Evolutionary conservation across 1,140 invertebrate genomes (phyloP), one percentile per base, ranked within the genome.

Genomic region (Brevipalpus yothersi): DNA sequence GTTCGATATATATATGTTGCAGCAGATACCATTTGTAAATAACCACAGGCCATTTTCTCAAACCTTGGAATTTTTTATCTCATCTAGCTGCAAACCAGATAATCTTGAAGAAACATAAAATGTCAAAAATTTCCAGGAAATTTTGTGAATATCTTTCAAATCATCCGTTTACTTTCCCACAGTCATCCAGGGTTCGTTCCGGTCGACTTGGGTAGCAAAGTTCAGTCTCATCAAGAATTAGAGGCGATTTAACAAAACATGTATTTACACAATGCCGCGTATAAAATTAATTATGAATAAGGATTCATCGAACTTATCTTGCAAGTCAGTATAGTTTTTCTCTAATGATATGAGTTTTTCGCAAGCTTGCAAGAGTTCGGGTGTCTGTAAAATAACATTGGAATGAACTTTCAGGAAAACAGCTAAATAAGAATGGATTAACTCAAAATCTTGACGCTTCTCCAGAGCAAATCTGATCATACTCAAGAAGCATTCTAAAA

Each of bases 371-470:
- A 74, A 69, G 41, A 90, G 69, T 13, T 75, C 70, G 17, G 72
- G 65, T 15, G 77, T 76, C 55, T 76, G 69, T 0, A 77, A 72
- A 43, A 90, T 73, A 13, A 71, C 67, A 53, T 78, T 75, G 2
- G 80, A 79, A 68, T 94, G 87, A 40, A 80, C 77, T 72, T 93
- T 92, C 12, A 97, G 69, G 74, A 93, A 95, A 17, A 94, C 73
- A 56, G 79, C 81, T n/a, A 96, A 74, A 74, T 92, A 95, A 1
- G 88, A 80, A 69, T 94, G 84, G 0, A 81, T 79, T n/a, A 94
- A 70, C 75, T 97, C 92, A 74, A 90, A 95, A 72, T 94, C 78
- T 63, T 70, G 78, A 65, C 85, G 86, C 3, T 75, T 82, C 60
- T 77, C 72, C 2, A 95, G 74, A 72, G 85, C 80, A 58, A 70